These are phyloP conservation scores for Aix galericulata DNA, from an alignment of 2,113 vertebrate genomes.

Conservation along the genomic window DNA sequence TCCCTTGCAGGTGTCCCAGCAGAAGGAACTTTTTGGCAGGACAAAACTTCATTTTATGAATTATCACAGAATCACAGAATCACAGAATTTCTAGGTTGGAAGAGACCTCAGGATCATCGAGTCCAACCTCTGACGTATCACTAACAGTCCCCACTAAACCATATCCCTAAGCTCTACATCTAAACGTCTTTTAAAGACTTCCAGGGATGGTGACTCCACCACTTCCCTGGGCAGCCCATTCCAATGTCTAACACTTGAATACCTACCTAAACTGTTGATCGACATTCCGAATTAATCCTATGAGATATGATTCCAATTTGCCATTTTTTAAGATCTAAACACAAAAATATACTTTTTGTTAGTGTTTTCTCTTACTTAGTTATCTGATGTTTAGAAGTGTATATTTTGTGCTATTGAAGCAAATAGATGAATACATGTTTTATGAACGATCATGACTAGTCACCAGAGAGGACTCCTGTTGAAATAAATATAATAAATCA, in stretches of 20 bases:
- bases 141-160: no score
- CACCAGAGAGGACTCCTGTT: background rate
- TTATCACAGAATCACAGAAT: background rate
- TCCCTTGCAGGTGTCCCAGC: background rate
- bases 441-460: background rate
- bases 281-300: slow-evolving; percentile 84
- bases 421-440: background rate
- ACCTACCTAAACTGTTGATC: slow-evolving; percentile 88
- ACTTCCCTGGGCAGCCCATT: no score
- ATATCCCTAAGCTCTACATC: no score
- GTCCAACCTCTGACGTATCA: no score
- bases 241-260: background rate
- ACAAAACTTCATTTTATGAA: background rate
- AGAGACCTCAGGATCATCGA: no score
- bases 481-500: background rate
- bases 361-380: background rate
- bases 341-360: background rate
- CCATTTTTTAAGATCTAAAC: slow-evolving; percentile 76
- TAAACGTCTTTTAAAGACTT: no score
- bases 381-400: background rate
- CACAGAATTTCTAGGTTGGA: no score
- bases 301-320: slow-evolving; percentile 79
- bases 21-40: background rate
- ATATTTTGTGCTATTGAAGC: background rate
- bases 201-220: no score